A percentile compares a stretch with the other conserved stretches of the same genome.
Evolutionary conservation across 2,113 vertebrate genomes (phyloP).

Genomic region (Pseudonaja textilis): DNA sequence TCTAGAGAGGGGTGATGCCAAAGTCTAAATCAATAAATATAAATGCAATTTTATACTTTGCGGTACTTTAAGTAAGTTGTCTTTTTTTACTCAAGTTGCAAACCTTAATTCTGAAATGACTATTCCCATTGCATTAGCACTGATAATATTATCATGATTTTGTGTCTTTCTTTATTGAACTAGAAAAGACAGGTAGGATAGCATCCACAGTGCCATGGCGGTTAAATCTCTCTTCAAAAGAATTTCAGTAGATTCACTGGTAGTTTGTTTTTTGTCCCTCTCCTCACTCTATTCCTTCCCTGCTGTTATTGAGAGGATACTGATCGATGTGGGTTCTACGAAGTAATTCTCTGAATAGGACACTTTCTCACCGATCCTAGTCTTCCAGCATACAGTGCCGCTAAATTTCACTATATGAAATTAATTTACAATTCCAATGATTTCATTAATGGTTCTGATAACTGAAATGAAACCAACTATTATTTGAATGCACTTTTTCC

Average conservation of each 20-base stretch:
- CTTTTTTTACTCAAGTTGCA: background rate
- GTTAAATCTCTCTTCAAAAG: background rate
- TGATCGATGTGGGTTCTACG: background rate
- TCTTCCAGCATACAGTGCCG: background rate
- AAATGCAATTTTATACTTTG: background rate
- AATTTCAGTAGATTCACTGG: background rate
- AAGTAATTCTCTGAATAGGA: background rate
- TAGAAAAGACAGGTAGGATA: background rate
- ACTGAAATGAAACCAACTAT: background rate
- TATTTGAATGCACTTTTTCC: background rate
- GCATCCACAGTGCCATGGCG: background rate
- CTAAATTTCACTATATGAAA: background rate
- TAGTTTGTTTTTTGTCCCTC: background rate
- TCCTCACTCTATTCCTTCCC: background rate
- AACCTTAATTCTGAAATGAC: background rate
- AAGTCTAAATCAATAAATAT: background rate
- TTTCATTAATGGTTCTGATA: background rate
- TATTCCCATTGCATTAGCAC: background rate
- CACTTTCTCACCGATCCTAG: background rate
- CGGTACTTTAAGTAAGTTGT: background rate
- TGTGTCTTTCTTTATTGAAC: background rate
- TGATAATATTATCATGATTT: background rate
- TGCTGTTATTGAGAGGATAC: background rate
- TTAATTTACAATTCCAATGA: background rate
- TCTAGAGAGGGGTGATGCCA: background rate